Evolutionary conservation across 2,888 invertebrate genomes (phyloP).

Genomic region (Coelinius sp.): DNA sequence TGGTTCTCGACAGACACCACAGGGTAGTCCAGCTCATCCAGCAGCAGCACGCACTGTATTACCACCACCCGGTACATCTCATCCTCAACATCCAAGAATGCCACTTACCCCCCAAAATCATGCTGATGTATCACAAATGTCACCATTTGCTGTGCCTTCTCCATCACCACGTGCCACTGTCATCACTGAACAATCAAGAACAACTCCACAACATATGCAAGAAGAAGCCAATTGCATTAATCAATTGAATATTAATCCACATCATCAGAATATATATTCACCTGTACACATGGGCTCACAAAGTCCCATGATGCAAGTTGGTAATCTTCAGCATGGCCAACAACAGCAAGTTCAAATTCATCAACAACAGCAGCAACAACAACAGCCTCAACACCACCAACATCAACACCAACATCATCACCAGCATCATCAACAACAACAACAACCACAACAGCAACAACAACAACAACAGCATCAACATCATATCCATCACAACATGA

Average conservation of each 20-base stretch:
- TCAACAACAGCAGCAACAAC: constrained; percentile 53
- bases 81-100: constrained; percentile 72
- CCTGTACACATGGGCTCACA: constrained; percentile 67
- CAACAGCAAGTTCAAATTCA: constrained; percentile 51
- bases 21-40: constrained; percentile 72
- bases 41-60: constrained; percentile 69
- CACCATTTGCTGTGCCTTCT: constrained; percentile 74
- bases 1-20: constrained; percentile 73
- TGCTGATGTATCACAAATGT: constrained; percentile 65
- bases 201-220: constrained; percentile 64
- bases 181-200: constrained; percentile 66
- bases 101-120: constrained; percentile 65
- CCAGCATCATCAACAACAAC: constrained; percentile 52
- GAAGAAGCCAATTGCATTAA: constrained; percentile 63
- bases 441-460: constrained; percentile 54
- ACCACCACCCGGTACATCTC: constrained; percentile 68
- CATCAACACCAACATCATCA: constrained; percentile 44
- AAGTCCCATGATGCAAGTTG: constrained; percentile 55
- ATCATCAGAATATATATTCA: constrained; percentile 64
- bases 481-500: constrained; percentile 40
- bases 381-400: constrained; percentile 37
- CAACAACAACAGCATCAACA: constrained; percentile 50
- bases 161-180: constrained; percentile 70
- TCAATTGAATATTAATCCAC: constrained; percentile 58
- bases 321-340: constrained; percentile 49